These are phyloP conservation scores for Climacteris rufus DNA, from an alignment of 2,113 vertebrate genomes.

Conservation along the genomic window DNA sequence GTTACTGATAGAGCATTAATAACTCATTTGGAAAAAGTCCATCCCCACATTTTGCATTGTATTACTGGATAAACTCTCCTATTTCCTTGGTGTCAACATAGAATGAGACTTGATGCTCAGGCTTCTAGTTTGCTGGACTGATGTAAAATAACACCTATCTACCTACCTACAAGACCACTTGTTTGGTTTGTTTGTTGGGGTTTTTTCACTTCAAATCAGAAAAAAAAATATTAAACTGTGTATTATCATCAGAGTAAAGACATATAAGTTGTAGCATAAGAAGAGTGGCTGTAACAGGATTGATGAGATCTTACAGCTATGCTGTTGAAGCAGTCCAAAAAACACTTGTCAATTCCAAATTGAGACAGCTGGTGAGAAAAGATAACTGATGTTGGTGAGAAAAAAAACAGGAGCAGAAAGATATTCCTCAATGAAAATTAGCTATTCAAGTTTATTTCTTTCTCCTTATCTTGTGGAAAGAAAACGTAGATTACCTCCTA, in stretches of 20 bases:
- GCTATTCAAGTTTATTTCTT: not conserved
- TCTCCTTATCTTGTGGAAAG: not conserved
- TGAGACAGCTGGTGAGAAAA: not conserved
- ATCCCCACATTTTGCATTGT: not conserved
- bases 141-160: not conserved
- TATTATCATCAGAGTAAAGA: not conserved
- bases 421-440: not conserved
- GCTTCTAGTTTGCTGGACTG: not conserved
- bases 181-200: rapidly evolving
- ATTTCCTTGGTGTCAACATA: not conserved
- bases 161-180: not conserved
- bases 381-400: not conserved
- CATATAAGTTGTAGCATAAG: not conserved
- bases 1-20: not conserved
- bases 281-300: not conserved
- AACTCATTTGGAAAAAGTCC: not conserved
- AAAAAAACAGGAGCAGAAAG: not conserved
- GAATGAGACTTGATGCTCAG: not conserved
- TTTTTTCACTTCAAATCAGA: not conserved
- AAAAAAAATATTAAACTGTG: not conserved
- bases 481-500: not conserved
- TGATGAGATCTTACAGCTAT: not conserved
- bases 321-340: not conserved
- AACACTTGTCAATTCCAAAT: not conserved
- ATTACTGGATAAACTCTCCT: not conserved